Evolutionary conservation across 2,113 vertebrate species (phyloP), one percentile per base, ranked within the genome.

Genomic region (Sclerurus mexicanus): DNA sequence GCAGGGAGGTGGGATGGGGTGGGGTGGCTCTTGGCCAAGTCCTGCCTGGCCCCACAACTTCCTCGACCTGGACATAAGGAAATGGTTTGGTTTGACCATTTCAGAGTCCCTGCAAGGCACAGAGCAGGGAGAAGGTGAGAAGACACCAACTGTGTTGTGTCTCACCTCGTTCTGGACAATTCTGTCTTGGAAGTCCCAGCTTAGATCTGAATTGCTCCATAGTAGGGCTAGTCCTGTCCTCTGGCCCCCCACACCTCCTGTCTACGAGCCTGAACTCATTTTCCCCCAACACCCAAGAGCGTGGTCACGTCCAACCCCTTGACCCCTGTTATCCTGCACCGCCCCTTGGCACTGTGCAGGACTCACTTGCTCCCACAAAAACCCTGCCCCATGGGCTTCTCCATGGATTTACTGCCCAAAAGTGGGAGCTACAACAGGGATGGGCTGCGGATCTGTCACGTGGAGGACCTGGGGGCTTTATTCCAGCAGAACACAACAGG

Each of bases 201-300:
- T 52, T 52, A 52, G 14, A 25, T 52, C 50, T 27, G 50, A 14
- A 52, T 27, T 52, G 50, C 50, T 52, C 13, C 27, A 14, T 27
- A 28, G 50, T 21, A 28, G 50, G 25, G 50, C 50, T 52, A 33
- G 11, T 72, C 37, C 37, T n/a, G 31, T 27, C 30, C 33, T 56
- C n/a, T 42, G 62, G 8, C 28, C 10, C 27, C 44, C 24, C 37
- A 49, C 21, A 64, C 5, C 30, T 83, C 25, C 17, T 6, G 15
- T 24, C 46, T 71, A 50, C 7, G 10, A 58, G 17, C n/a, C 42
- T 42, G 30, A 76, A 81, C 10, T 27, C 13, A 4, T 12, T 80
- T 50, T 6, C 6, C 21, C 8, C 0, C 0, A 30, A 30, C 58
- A 9, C 5, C 14, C 14, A 24, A n/a, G 15, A 39, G 8, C 23